phyloP scores from a whole-genome alignment of 2,888 invertebrate genomes.

The Lasioglossum lativentre region DNA sequence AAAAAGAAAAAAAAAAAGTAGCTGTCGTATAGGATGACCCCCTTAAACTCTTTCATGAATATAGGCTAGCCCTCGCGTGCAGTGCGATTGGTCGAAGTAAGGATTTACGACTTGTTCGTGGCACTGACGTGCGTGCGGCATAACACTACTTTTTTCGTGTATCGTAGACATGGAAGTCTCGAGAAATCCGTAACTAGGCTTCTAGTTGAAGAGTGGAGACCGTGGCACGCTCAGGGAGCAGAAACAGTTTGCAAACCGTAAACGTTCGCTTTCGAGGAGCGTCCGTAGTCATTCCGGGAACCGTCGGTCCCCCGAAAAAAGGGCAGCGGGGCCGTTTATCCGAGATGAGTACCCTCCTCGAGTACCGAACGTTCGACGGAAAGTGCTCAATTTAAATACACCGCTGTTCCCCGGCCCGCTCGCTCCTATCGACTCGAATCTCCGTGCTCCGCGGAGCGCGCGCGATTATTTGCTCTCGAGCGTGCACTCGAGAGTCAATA shows the following conservation, averaged over 20 bases:
- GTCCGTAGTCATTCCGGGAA: neutral
- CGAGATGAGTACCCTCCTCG: neutral
- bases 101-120: too few relatives aligned
- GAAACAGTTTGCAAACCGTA: neutral
- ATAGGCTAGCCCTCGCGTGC: too few relatives aligned
- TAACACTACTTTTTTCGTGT: neutral
- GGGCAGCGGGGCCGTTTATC: neutral
- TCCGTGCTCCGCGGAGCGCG: neutral
- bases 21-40: too few relatives aligned
- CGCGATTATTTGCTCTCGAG: slow-evolving; percentile 56
- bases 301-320: neutral
- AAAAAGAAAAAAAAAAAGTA: too few relatives aligned
- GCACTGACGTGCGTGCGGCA: too few relatives aligned
- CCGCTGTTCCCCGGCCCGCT: neutral
- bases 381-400: slow-evolving; percentile 42
- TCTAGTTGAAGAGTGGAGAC: neutral
- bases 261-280: neutral
- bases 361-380: neutral
- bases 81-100: too few relatives aligned
- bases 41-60: too few relatives aligned
- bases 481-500: slow-evolving; percentile 59
- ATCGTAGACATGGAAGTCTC: neutral
- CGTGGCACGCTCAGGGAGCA: neutral
- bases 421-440: slow-evolving; percentile 44
- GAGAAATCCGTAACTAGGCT: neutral